Conservation (phyloP, 2,888 invertebrate species). For the Camptogramma bilineatum region DNA sequence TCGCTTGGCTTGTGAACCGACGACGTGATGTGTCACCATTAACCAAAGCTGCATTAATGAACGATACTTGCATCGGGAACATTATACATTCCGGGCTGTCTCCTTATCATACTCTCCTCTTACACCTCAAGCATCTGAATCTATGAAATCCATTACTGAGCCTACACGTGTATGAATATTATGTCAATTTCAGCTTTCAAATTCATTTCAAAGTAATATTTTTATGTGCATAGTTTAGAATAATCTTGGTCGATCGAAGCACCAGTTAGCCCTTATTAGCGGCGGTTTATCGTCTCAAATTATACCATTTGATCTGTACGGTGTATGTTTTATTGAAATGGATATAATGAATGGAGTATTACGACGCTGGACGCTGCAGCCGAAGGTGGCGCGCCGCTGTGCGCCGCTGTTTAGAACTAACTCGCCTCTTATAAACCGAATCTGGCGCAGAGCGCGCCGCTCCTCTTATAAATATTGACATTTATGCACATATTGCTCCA, state of each 20-base stretch:
- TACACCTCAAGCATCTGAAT: slow-evolving; percentile 37
- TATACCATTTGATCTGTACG: slow-evolving; percentile 80
- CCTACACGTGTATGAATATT: slow-evolving; percentile 14
- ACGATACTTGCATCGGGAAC: slow-evolving; percentile 60
- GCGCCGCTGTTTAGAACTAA: slow-evolving; percentile 66
- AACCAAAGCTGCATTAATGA: slow-evolving; percentile 80
- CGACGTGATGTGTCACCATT: slow-evolving; percentile 82
- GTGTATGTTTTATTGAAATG: slow-evolving; percentile 82
- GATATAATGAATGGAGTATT: slow-evolving; percentile 84
- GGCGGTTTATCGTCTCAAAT: slow-evolving; percentile 72
- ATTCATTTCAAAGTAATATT: slow-evolving; percentile 66
- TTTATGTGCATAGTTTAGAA: slow-evolving; percentile 66
- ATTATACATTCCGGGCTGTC: slow-evolving; percentile 59
- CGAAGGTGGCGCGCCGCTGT: slow-evolving; percentile 75
- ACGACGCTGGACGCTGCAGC: slow-evolving; percentile 80
- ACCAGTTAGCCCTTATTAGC: slow-evolving; percentile 78
- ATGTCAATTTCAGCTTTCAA: slow-evolving; percentile 61
- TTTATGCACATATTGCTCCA: slow-evolving; percentile 85
- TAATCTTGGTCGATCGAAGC: slow-evolving; percentile 63
- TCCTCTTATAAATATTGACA: slow-evolving; percentile 77
- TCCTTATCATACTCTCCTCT: slow-evolving; percentile 20
- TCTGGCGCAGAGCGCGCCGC: slow-evolving; percentile 47
- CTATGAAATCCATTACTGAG: slow-evolving; percentile 50
- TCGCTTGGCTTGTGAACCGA: slow-evolving; percentile 77
- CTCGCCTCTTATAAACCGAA: slow-evolving; percentile 71